Evolutionary conservation across 1,140 invertebrate genomes (phyloP), one percentile per base, ranked within the genome.

Genomic region (fruit fly (Drosophila melanogaster)): DNA sequence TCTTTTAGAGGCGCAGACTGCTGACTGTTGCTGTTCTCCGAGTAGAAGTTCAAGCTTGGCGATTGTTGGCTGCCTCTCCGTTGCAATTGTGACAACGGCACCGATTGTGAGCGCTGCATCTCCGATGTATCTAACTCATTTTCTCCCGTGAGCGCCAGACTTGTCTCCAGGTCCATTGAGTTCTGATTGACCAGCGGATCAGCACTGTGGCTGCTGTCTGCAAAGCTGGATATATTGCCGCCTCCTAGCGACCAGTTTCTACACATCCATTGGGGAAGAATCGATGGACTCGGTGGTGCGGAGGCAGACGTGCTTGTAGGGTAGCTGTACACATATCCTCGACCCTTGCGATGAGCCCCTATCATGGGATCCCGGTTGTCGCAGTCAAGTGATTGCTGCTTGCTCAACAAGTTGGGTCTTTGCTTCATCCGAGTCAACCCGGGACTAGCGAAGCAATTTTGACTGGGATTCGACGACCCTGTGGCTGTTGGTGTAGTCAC

Each of bases 381-480:
- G 43, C 77, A 85, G 44, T 91, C 90, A 17, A 92, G 41, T 0
- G 90, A 90, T 58, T 91, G 81, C 35, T 92, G 91, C 17, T 92
- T 92, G 49, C 74, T 90, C 1, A 92, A 50, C 37, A 89, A 17
- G 43, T 44, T 79, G 4, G 62, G 59, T 14, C 79, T 77, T 5
- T 96, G 93, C 1, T 81, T 79, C 77, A 81, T 86, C 14, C 96
- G 95, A 1, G 96, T 97, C 66, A 95, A 95, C 22, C 96, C 93
- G 0, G 96, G 97, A 78, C 96, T 97, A 2, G 97, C 96, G 90
- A 97, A 97, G 2, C 96, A 96, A 90, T 96, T 96, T 14, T 60
- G 72, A 37, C 40, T 75, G 30, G 77, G 5, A 56, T 35, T 47
- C 12, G 12, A 89, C 92, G 17, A 81, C 75, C 44, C 44, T 22